Evolutionary conservation across 2,797 vertebrate genomes (phyloP).

Genomic region (Saxicola maurus): DNA sequence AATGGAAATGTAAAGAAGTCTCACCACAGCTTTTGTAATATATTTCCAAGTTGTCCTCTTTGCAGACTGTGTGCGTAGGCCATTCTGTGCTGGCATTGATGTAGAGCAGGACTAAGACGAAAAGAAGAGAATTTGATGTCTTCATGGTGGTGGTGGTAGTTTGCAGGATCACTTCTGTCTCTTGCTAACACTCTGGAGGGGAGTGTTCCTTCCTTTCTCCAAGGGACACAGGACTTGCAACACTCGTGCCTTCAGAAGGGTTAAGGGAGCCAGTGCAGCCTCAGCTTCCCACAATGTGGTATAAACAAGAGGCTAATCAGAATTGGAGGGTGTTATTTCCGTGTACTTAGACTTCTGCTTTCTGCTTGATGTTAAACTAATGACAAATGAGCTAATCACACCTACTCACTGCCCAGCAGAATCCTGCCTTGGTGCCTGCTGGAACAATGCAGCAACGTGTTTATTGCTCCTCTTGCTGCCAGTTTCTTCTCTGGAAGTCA

Average conservation of each 20-base stretch:
- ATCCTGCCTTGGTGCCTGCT: not conserved
- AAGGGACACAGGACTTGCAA: not conserved
- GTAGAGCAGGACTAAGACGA: conserved; percentile 49
- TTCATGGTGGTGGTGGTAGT: conserved; percentile 42
- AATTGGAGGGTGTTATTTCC: conserved; percentile 12
- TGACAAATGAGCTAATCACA: conserved; percentile 34
- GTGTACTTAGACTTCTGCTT: conserved; percentile 26
- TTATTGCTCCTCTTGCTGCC: not conserved
- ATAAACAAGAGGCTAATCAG: conserved; percentile 11
- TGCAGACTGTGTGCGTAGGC: conserved; percentile 73
- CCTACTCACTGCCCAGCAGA: not conserved
- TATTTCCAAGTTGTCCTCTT: conserved; percentile 63
- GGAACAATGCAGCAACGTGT: not conserved
- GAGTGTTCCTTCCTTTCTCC: conserved; percentile 47
- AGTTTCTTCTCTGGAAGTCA: not conserved
- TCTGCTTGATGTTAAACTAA: conserved; percentile 10
- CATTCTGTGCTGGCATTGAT: conserved; percentile 31
- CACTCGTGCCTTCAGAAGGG: not conserved
- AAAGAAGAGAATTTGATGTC: not conserved
- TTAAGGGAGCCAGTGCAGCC: not conserved
- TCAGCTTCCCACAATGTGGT: not conserved
- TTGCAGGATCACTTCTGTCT: not conserved
- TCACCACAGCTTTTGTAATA: conserved; percentile 79
- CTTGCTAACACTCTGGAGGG: not conserved
- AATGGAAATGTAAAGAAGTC: conserved; percentile 26